Base-by-base conservation (phyloP, 2,113 vertebrate species). In the Ceyx cyanopectus region DNA sequence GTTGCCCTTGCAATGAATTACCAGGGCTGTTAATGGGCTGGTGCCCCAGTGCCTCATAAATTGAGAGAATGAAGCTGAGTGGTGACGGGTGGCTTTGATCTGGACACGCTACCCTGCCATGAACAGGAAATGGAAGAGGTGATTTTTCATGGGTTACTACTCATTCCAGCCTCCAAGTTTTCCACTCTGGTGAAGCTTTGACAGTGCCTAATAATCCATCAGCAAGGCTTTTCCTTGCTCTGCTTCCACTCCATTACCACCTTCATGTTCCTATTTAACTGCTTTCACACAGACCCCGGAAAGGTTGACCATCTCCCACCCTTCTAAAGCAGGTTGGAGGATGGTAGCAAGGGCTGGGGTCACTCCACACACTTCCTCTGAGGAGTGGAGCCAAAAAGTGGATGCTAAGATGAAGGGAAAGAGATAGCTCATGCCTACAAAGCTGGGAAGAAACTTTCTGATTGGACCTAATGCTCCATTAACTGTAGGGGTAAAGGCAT, bases 171-270 rank as follows among this genome's bases (percentile, higher is more conserved):
- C 95, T 95, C 92, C 95, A 96, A 95, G 97, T 97, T 98, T 98
- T 97, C 96, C 96, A 98, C 97, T 97, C 97, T 96, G 97, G 90
- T 97, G 97, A 97, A 97, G 97, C 95, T 97, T 95, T 98, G 98
- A 98, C 97, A 98, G 95, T 95, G 91, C 73, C 90, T 96, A 96
- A 96, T 96, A 97, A 98, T 98, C 97, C 96, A 98, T 98, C 97
- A 96, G 75, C 1, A 20, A 77, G 67, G 34, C 43, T 91, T 91
- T 96, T 67, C 65, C 69, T 92, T 94, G 90, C 94, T 89, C 87
- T 78, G 61, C 95, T 88, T 67, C 77, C 92, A 91, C 95, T 89
- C 62, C 85, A 87, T 83, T 96, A 95, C 87, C 73, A 86, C 68
- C 89, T 96, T 75, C 66, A 9, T 92, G 93, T 56, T 86, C 92